Conservation (phyloP, 2,113 vertebrate species). For the Cepphus grylle region DNA sequence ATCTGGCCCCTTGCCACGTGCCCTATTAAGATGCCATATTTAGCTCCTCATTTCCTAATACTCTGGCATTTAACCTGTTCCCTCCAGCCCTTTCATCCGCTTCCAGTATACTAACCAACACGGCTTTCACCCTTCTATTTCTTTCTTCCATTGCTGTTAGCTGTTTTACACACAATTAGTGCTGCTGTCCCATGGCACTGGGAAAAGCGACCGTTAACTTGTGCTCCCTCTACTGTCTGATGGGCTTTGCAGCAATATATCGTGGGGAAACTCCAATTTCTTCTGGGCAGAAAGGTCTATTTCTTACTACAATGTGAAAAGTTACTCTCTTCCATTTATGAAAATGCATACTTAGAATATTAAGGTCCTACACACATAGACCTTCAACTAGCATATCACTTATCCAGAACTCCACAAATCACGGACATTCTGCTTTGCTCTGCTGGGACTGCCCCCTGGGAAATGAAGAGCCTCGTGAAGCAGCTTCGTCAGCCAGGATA, state of each 20-base stretch:
- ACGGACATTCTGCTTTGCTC: background rate
- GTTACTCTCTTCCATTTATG: background rate
- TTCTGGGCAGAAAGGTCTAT: background rate
- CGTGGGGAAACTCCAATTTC: background rate
- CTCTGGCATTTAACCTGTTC: constrained; percentile 14
- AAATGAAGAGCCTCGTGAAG: background rate
- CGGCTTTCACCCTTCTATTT: background rate
- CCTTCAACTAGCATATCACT: background rate
- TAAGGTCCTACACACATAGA: background rate
- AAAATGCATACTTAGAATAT: background rate
- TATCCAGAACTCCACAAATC: background rate
- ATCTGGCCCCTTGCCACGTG: background rate
- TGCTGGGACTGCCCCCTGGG: background rate
- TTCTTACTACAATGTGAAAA: background rate
- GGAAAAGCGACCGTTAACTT: background rate
- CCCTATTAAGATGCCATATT: constrained; percentile 34
- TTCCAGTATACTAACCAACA: background rate
- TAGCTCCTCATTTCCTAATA: constrained; percentile 3
- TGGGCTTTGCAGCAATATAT: background rate
- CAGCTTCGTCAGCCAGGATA: background rate
- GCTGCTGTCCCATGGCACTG: background rate
- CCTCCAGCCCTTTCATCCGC: constrained; percentile 2
- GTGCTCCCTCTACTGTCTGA: constrained; percentile 65
- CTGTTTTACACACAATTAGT: background rate
- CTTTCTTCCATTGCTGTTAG: background rate